A percentile compares a stretch with the other conserved stretches of the same genome.
These are phyloP conservation scores for Zeugodacus cucurbitae DNA, from an alignment of 1,140 invertebrate species.

Conservation along the genomic window DNA sequence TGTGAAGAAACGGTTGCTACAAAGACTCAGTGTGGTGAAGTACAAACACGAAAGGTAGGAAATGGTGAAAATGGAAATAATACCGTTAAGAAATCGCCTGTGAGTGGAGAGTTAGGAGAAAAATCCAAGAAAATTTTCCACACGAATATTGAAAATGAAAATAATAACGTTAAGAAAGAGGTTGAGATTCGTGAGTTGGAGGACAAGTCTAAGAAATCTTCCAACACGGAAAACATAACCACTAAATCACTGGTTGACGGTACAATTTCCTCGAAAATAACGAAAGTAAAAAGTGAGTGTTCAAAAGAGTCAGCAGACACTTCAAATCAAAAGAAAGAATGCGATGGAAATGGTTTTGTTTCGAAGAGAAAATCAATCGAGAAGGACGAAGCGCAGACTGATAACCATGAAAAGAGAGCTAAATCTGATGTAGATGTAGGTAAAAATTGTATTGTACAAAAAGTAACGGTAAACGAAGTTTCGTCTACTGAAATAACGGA, in stretches of 20 bases:
- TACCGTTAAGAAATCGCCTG: background rate
- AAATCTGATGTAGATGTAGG: background rate
- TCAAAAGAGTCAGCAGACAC: background rate
- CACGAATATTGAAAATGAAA: background rate
- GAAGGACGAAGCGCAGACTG: background rate
- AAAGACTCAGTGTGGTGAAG: background rate
- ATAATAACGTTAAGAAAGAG: background rate
- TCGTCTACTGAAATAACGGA: background rate
- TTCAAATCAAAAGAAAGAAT: background rate
- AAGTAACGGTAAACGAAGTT: background rate
- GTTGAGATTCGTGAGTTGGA: background rate
- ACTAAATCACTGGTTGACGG: background rate
- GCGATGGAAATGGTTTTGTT: background rate
- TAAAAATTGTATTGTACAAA: background rate
- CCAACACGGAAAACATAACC: background rate
- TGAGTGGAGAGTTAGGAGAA: background rate
- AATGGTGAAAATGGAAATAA: background rate
- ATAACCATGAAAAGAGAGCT: background rate
- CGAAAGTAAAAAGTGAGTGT: background rate
- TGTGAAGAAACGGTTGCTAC: background rate
- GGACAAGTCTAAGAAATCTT: background rate
- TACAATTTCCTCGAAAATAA: background rate
- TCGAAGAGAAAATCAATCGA: background rate
- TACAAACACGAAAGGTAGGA: background rate
- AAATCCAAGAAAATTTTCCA: background rate